Evolutionary conservation across 2,797 vertebrate genomes (phyloP), one percentile per base, ranked within the genome.

Genomic region (Hemibagrus guttatus): DNA sequence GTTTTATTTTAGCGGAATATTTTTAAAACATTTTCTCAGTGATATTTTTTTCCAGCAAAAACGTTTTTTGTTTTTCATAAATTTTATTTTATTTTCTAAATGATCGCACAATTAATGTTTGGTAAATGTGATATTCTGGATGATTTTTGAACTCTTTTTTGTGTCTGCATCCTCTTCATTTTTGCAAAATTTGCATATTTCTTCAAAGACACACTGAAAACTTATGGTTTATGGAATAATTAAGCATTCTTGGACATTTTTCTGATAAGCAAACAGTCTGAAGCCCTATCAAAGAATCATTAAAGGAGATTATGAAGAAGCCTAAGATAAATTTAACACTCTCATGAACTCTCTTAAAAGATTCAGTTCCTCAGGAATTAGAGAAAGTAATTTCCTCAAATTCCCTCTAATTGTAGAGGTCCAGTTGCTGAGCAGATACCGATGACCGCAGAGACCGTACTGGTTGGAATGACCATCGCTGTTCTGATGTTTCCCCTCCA

Each of bases 401-500:
- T 31, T 23, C 72, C 71, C 12, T 61, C 26, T 39, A 39, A 68
- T n/a, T 39, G 35, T 64, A 96, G 96, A 59, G 92, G 88, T 11
- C 93, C 94, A 0, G 89, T 95, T 63, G 95, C 95, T 0, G 90
- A 91, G 35, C 88, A 79, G 46, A 80, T 95, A 90, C 84, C 90
- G n/a, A 76, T 95, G 66, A 94, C 89, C 42, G 9, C 88, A 79
- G 95, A 96, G 91, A 93, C 92, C 1, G 81, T 96, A 79, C 92
- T 94, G 2, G 91, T 95, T 87, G 96, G 96, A 87, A 92, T 95
- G 91, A 92, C 92, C 2, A 72, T 95, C 16, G 94, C 96, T 0
- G 79, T 86, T 1, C 84, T 96, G 88, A 94, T 93, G 84, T 94
- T 96, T 89, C 96, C 96, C 42, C 85, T 96, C 16, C 95, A 96